A percentile compares a stretch with the other conserved stretches of the same genome.
These are phyloP conservation scores for Iphiclides podalirius DNA, from an alignment of 2,888 invertebrate species.

Conservation along the genomic window DNA sequence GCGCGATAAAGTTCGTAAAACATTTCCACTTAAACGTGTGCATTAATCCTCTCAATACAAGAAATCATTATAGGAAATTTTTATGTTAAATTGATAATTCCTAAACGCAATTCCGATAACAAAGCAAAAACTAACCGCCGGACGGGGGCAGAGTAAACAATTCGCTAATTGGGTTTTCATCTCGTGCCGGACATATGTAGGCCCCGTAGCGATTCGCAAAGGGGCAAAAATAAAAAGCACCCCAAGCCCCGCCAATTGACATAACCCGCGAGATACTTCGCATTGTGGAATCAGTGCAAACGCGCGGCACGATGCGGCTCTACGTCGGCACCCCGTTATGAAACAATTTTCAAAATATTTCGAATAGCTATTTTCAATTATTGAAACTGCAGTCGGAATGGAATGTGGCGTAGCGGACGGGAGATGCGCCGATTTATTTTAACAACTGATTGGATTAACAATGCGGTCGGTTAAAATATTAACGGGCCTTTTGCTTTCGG, in stretches of 20 bases:
- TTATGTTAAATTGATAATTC: too few species aligned
- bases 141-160: not conserved
- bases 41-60: too few species aligned
- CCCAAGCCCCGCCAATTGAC: constrained; percentile 48
- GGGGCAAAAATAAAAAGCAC: constrained; percentile 37
- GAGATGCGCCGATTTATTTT: constrained; percentile 41
- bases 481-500: too few species aligned
- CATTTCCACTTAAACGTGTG: too few species aligned
- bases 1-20: too few species aligned
- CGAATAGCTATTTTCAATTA: constrained; percentile 72
- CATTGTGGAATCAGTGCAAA: constrained; percentile 58
- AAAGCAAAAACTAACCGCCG: too few species aligned
- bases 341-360: constrained; percentile 80
- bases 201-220: constrained; percentile 1
- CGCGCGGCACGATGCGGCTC: constrained; percentile 55
- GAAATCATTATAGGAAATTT: too few species aligned
- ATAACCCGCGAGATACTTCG: constrained; percentile 61
- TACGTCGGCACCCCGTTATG: constrained; percentile 64
- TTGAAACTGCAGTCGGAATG: constrained; percentile 38
- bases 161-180: not conserved
- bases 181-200: too few species aligned
- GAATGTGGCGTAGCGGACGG: constrained; percentile 66
- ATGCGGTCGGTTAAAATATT: not conserved
- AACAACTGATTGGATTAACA: constrained; percentile 23
- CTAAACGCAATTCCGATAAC: too few species aligned